Evolutionary conservation across 1,140 invertebrate species (phyloP), one percentile per base, ranked within the genome.

Genomic region (Drosophila nasuta): DNA sequence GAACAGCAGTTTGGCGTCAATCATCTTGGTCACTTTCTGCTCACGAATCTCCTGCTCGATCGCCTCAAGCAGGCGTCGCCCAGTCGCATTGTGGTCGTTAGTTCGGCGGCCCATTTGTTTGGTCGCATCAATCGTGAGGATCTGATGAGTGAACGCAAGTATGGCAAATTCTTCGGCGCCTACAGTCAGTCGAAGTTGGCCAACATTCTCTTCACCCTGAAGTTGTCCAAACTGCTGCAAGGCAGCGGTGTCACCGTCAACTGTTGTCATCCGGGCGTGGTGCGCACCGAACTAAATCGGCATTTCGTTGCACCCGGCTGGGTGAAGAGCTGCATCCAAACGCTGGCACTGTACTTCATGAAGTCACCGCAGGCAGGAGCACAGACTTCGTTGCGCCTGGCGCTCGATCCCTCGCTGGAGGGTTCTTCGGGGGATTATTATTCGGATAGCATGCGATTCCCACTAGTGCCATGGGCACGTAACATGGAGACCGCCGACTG

Each of bases 1-100:
- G 98, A 98, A 91, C 94, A 94, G 58, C 96, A 97, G 72, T 93
- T 97, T 13, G 96, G 95, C 11, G 95, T 95, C 0, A 97, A 97
- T 91, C 95, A 97, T 92, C 92, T 97, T 56, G 96, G 96, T 0
- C 97, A 98, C 82, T 98, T 98, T 87, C 93, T 98, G 30, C 93
- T 98, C 0, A 98, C 97, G 0, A 93, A 95, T 67, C 91, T 98
- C 11, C 92, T 99, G 1, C 78, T 98, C 58, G 93, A 95, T 72
- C 92, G 91, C 48, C 93, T 94, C 58, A 94, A 94, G 71, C 93
- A 93, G 57, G 93, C 93, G 2, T 80, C 93, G 20, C 94, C 94
- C 8, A 94, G 94, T 76, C 93, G 94, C 83, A 94, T 93, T 85
- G 92, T 89, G 43, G 89, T 91, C 35, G 81, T 93, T 25, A 92